Base-by-base conservation (phyloP, 2,888 invertebrate species). In the Drosophila putrida region DNA sequence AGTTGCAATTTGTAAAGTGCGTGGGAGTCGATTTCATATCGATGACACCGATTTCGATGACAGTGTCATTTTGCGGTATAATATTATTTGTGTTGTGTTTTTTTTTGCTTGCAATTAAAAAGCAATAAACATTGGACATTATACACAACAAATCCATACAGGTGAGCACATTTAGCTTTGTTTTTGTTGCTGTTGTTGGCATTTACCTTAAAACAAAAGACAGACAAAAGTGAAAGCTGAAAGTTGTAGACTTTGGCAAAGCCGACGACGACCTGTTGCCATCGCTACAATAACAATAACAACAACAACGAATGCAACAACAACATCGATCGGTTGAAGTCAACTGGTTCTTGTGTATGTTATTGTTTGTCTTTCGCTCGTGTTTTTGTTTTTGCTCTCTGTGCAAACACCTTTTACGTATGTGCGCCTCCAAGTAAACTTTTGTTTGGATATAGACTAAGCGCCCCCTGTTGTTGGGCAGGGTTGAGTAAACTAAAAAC, bases 221-320 rank as follows among this genome's bases (percentile, higher is more conserved):
- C 64, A 55, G 53, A 54, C 73, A 61, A 78, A 82, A 82, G 82
- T 82, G 82, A 82, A 86, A 82, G 82, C 86, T 86, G 86, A 82
- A 82, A 82, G 82, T 80, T 79, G 59, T 47, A 68, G 63, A 67
- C 72, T 31, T 31, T 31, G 31, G 31, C 31, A 31, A 20, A 20
- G 20, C 20, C 39, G 55, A 44, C 41, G 58, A 66, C 82, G 72
- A 82, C 85, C 79, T 65, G 82, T 75, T 79, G 78, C 43, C 60
- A 70, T 58, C 31, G 53, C 53, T 31, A 50, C 53, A 55, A 62
- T 20, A 64, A 66, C 65, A 65, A 66, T 57, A 55, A 55, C 63
- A 53, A 38, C 35, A 59, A 41, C 47, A 27, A 38, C 20, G 38
- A 28, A 4, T 4, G 28, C 28, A 28, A 50, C 63, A 39, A 25